These are phyloP conservation scores for Volucella zonaria DNA, from an alignment of 2,888 invertebrate genomes.

Conservation along the genomic window DNA sequence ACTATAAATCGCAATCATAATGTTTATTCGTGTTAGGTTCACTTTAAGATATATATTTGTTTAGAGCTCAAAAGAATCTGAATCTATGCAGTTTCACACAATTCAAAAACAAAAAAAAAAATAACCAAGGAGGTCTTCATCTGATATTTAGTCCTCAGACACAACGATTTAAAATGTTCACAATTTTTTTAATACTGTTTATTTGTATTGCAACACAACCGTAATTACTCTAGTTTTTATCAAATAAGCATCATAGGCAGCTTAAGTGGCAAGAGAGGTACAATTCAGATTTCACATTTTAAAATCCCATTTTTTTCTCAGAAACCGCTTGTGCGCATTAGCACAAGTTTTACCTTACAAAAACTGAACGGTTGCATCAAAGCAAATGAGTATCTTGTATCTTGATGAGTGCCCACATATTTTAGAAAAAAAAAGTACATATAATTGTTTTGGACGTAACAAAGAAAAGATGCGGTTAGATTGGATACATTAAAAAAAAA, in stretches of 20 bases:
- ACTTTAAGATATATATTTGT: too few relatives aligned
- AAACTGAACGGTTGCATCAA: slow-evolving; percentile 25
- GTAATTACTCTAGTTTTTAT: slow-evolving; percentile 39
- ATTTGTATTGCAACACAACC: slow-evolving; percentile 41
- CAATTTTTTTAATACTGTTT: slow-evolving; percentile 40
- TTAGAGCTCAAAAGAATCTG: too few relatives aligned
- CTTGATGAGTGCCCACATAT: background rate
- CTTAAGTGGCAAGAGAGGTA: slow-evolving; percentile 41
- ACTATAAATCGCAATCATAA: background rate
- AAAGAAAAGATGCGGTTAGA: slow-evolving; percentile 20
- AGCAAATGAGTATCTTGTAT: background rate
- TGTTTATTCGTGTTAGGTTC: background rate
- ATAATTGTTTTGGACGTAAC: slow-evolving; percentile 10
- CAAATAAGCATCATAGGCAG: slow-evolving; percentile 44
- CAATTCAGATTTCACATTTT: slow-evolving; percentile 14
- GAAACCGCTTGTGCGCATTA: slow-evolving; percentile 43
- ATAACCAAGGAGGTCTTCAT: background rate
- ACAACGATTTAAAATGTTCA: slow-evolving; percentile 48
- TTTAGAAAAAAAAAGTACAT: slow-evolving; percentile 18
- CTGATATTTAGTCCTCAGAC: slow-evolving; percentile 54
- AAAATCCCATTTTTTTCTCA: slow-evolving; percentile 40
- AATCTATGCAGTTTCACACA: too few relatives aligned
- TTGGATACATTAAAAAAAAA: slow-evolving; percentile 27
- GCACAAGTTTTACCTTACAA: slow-evolving; percentile 22
- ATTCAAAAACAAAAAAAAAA: too few relatives aligned